These are phyloP conservation scores for Drosophila albomicans DNA, from an alignment of 1,140 invertebrate species.

Conservation along the genomic window DNA sequence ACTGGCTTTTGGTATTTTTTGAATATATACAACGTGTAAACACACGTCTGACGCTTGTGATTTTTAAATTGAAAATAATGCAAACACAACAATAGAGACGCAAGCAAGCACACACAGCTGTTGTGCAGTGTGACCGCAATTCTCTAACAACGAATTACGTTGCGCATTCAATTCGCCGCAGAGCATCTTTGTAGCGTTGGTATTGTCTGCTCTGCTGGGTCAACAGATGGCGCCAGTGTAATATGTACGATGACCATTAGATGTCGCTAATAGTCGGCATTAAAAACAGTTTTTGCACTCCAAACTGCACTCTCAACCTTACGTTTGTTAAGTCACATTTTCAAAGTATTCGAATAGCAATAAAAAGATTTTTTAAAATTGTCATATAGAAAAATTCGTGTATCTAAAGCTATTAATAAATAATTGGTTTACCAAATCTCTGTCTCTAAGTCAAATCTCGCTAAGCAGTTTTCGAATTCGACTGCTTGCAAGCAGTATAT, in stretches of 20 bases:
- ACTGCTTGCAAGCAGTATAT: too few relatives aligned
- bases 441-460: too few relatives aligned
- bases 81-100: slow-evolving; percentile 41
- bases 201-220: too few relatives aligned
- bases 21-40: slow-evolving; percentile 42
- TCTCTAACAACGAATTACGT: neutral
- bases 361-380: too few relatives aligned
- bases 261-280: neutral
- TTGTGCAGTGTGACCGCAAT: slow-evolving; percentile 39
- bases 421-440: too few relatives aligned
- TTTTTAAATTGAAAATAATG: slow-evolving; percentile 37
- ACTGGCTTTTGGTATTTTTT: neutral
- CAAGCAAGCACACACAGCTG: slow-evolving; percentile 25
- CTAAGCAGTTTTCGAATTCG: too few relatives aligned
- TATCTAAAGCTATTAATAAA: too few relatives aligned
- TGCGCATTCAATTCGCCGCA: slow-evolving; percentile 15
- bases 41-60: slow-evolving; percentile 39
- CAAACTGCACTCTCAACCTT: neutral
- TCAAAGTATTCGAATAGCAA: too few relatives aligned
- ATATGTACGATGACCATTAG: neutral
- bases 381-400: too few relatives aligned
- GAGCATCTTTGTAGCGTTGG: neutral
- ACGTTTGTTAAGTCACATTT: too few relatives aligned
- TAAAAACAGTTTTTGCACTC: neutral
- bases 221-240: neutral